Evolutionary conservation across 1,140 invertebrate species (phyloP).

Genomic region (Zelostemma sp.): DNA sequence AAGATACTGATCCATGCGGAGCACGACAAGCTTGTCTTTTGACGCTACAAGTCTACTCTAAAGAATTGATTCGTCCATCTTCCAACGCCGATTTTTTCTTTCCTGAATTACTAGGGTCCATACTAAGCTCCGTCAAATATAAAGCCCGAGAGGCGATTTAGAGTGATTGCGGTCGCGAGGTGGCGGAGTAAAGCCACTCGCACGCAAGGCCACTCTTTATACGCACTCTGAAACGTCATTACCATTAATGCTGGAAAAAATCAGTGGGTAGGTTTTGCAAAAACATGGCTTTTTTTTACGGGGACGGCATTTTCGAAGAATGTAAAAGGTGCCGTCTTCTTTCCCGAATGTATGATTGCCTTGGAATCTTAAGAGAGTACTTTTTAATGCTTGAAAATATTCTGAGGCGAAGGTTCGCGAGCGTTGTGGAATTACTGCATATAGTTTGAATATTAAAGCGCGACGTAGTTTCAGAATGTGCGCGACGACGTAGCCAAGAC

Average conservation of each 20-base stretch:
- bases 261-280: not conserved
- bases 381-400: no score
- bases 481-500: constrained; percentile 31
- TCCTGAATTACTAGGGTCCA: constrained; percentile 49
- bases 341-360: no score
- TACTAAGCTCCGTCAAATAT: constrained; percentile 56
- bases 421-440: constrained; percentile 69
- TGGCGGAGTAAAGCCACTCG: constrained; percentile 12
- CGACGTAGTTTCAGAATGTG: constrained; percentile 55
- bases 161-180: constrained; percentile 56
- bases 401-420: constrained; percentile 58
- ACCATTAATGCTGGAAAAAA: constrained; percentile 18
- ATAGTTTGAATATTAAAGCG: constrained; percentile 71
- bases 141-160: constrained; percentile 55
- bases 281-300: constrained; percentile 7
- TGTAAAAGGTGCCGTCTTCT: no score
- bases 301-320: no score
- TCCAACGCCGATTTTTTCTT: constrained; percentile 35
- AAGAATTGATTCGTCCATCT: constrained; percentile 35
- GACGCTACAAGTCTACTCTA: constrained; percentile 31
- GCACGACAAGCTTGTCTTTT: constrained; percentile 39
- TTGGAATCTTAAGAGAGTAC: no score
- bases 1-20: constrained; percentile 39
- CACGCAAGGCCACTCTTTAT: constrained; percentile 32
- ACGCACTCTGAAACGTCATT: constrained; percentile 13